phyloP scores from a whole-genome alignment of 2,888 invertebrate species.

The Microplitis deprimator region DNA sequence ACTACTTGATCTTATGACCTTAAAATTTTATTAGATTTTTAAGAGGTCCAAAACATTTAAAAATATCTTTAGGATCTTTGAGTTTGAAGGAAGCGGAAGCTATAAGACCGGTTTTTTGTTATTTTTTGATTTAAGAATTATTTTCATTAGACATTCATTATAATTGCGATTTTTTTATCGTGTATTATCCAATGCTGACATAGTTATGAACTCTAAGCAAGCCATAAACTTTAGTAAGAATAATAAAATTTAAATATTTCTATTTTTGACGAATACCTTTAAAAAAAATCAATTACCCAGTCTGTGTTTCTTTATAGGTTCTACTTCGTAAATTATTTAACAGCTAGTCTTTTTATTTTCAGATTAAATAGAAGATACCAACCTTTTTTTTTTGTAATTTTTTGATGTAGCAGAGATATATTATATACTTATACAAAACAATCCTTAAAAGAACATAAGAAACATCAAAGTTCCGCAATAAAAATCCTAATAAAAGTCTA shows the following conservation, averaged over 20 bases:
- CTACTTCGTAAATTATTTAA: neutral
- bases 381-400: neutral
- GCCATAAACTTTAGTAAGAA: neutral
- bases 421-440: neutral
- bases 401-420: neutral
- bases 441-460: constrained; percentile 1
- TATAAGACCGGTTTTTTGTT: no score
- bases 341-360: no score
- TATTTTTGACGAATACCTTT: neutral
- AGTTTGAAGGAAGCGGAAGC: no score
- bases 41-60: no score
- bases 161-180: no score
- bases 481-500: constrained; percentile 48
- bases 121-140: no score
- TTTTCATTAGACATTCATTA: no score
- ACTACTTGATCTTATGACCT: no score
- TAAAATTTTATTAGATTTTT: no score
- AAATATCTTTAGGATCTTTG: no score
- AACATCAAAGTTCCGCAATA: constrained; percentile 41
- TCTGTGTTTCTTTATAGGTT: neutral
- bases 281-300: neutral
- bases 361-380: neutral
- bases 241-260: neutral
- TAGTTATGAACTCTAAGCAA: neutral
- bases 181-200: no score